Evolutionary conservation across 2,888 invertebrate species (phyloP).

Genomic region (Coremacera marginata): DNA sequence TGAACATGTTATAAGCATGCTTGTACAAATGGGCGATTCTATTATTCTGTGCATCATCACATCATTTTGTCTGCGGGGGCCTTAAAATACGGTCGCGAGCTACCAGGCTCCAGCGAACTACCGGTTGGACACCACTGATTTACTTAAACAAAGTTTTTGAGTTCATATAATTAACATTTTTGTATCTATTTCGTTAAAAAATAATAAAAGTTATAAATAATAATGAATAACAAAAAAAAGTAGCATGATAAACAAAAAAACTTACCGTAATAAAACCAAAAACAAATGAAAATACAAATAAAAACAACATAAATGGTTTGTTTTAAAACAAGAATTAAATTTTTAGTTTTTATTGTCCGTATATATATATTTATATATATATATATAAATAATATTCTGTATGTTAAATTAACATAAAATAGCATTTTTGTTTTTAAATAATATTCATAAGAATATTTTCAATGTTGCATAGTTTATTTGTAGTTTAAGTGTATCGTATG

Average conservation of each 20-base stretch:
- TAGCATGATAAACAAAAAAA: conserved; percentile 29
- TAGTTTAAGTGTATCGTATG: conserved; percentile 15
- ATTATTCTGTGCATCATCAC: no score
- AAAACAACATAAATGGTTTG: neutral
- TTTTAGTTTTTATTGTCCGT: neutral
- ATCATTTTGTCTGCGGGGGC: no score
- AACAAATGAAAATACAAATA: conserved; percentile 32
- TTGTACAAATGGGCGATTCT: no score
- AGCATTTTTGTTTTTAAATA: no score
- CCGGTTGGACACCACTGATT: no score
- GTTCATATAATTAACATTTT: no score
- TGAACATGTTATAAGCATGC: no score
- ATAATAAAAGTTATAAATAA: neutral
- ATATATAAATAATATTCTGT: conserved; percentile 7
- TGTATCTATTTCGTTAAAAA: no score
- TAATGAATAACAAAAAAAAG: neutral
- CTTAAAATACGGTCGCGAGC: no score
- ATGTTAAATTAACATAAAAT: neutral
- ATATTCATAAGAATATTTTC: neutral
- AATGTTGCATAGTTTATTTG: neutral
- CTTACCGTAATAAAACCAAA: conserved; percentile 12
- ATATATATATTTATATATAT: neutral
- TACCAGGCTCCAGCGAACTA: no score
- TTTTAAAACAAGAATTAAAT: neutral
- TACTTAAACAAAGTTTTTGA: no score